Evolutionary conservation across 30 jellyfish, hydroid and myxozoan species (phyloP).

Genomic region (Aurelia sp.): DNA sequence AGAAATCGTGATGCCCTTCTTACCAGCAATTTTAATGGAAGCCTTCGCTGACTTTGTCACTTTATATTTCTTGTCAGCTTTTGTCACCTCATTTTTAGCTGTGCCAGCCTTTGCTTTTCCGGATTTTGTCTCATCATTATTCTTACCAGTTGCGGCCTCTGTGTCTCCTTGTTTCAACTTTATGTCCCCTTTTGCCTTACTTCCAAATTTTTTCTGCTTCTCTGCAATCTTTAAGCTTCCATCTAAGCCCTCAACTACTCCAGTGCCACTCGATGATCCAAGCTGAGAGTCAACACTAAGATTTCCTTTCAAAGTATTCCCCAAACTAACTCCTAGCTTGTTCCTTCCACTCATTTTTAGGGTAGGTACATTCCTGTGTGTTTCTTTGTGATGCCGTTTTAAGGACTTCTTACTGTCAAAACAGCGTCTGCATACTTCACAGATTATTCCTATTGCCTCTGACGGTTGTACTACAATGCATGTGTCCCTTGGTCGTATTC

Average conservation of each 20-base stretch:
- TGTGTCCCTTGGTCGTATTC: constrained; percentile 9
- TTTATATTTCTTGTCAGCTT: background rate
- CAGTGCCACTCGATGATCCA: background rate
- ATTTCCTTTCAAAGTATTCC: too few relatives aligned
- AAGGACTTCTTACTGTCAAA: constrained; percentile 39
- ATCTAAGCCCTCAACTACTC: background rate
- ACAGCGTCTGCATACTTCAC: constrained; percentile 36
- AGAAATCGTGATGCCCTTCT: too few relatives aligned
- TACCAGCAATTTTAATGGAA: background rate
- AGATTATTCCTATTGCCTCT: constrained; percentile 28
- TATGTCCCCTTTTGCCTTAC: too few relatives aligned
- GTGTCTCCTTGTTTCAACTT: background rate
- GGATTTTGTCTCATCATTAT: background rate
- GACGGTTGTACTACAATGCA: constrained; percentile 59
- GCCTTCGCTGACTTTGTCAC: background rate
- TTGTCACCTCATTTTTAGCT: constrained; percentile 13
- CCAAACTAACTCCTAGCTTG: too few relatives aligned
- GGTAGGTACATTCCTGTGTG: background rate
- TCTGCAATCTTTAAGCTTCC: too few relatives aligned
- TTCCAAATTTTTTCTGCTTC: too few relatives aligned
- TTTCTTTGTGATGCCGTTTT: constrained; percentile 48
- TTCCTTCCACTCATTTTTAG: too few relatives aligned
- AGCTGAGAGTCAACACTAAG: too few relatives aligned
- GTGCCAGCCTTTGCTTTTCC: background rate
- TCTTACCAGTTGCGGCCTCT: background rate